phyloP scores from a whole-genome alignment of 2,888 invertebrate genomes.

The Balanococcus diminutus region DNA sequence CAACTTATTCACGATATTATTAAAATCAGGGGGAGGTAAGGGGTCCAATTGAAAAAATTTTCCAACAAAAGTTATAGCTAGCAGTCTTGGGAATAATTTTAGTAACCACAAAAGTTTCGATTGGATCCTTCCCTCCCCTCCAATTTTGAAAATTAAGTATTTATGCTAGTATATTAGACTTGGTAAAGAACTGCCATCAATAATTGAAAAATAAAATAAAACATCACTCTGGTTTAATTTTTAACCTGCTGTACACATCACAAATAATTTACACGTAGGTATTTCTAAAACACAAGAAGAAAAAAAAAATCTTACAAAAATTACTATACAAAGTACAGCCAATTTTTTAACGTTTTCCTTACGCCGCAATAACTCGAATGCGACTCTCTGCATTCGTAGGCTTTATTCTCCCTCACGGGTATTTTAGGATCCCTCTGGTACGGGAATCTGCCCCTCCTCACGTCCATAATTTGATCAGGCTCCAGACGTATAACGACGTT shows the following conservation, averaged over 20 bases:
- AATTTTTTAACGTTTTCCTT: neutral
- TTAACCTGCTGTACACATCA: neutral
- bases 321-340: neutral
- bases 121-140: too few species aligned
- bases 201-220: neutral
- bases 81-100: too few species aligned
- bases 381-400: neutral
- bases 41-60: too few species aligned
- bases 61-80: too few species aligned
- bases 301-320: neutral
- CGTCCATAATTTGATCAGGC: neutral
- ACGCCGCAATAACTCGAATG: slow-evolving; percentile 4
- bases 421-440: neutral
- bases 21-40: too few species aligned
- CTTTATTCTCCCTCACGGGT: neutral
- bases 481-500: neutral
- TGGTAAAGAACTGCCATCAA: too few species aligned
- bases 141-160: too few species aligned
- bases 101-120: too few species aligned
- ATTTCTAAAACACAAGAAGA: neutral
- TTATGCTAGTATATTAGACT: too few species aligned
- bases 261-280: neutral
- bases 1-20: too few species aligned
- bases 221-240: neutral
- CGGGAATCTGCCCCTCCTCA: neutral